Evolutionary conservation across 1,140 invertebrate species (phyloP).

Genomic region (Drosophila guanche): DNA sequence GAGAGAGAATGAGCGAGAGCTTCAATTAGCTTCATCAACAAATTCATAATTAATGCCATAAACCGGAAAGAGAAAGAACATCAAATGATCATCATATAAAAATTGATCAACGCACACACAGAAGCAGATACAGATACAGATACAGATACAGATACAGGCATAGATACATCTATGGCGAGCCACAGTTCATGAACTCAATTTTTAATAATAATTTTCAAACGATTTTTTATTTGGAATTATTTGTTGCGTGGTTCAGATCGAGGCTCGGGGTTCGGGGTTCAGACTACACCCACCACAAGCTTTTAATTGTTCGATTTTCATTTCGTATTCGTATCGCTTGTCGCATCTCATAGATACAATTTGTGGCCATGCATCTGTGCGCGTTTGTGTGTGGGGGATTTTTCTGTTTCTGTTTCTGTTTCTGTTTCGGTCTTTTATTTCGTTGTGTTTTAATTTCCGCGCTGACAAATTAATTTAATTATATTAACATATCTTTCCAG

Average conservation of each 20-base stretch:
- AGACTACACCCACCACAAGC: slow-evolving; percentile 33
- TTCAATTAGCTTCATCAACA: slow-evolving; percentile 68
- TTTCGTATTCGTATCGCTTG: slow-evolving; percentile 63
- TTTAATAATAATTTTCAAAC: slow-evolving; percentile 80
- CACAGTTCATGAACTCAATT: slow-evolving; percentile 79
- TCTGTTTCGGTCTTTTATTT: slow-evolving; percentile 23
- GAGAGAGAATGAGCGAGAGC: slow-evolving; percentile 1
- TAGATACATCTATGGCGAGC: neutral
- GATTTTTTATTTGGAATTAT: slow-evolving; percentile 80
- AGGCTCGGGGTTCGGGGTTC: slow-evolving; percentile 7
- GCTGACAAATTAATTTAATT: slow-evolving; percentile 82
- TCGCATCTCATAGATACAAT: slow-evolving; percentile 53
- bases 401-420: slow-evolving; percentile 21
- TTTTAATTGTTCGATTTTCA: slow-evolving; percentile 81
- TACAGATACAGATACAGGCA: slow-evolving; percentile 14
- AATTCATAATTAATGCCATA: slow-evolving; percentile 73
- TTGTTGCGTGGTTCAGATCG: slow-evolving; percentile 48
- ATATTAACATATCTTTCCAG: slow-evolving; percentile 77
- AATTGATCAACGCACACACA: slow-evolving; percentile 69
- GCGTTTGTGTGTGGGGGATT: slow-evolving; percentile 4
- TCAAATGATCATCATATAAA: slow-evolving; percentile 77
- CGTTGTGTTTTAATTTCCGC: slow-evolving; percentile 74
- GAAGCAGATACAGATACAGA: slow-evolving; percentile 7
- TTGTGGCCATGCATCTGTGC: neutral
- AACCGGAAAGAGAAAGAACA: slow-evolving; percentile 64